Evolutionary conservation across 2,888 invertebrate genomes (phyloP).

Genomic region (Cerastis leucographa): DNA sequence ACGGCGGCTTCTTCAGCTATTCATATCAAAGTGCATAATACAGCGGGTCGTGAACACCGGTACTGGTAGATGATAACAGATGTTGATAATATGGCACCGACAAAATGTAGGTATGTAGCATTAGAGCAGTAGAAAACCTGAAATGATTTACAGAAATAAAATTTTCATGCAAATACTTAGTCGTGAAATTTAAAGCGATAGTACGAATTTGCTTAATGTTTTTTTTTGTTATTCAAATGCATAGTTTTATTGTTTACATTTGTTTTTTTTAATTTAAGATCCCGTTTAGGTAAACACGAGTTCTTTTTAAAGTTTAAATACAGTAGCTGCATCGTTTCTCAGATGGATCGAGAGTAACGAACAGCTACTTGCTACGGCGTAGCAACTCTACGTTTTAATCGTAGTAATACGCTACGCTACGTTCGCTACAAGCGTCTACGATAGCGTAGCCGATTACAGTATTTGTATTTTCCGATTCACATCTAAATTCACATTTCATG

Average conservation of each 20-base stretch:
- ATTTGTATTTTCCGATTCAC: conserved; percentile 57
- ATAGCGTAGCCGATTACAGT: conserved; percentile 49
- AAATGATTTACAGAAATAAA: background rate
- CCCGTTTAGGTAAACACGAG: background rate
- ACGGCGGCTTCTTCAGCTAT: conserved; percentile 24
- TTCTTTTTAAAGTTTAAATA: background rate
- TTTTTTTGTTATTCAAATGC: background rate
- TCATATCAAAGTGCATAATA: conserved; percentile 56
- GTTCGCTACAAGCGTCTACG: conserved; percentile 57
- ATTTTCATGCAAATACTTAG: background rate
- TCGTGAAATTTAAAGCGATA: background rate
- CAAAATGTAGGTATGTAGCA: background rate
- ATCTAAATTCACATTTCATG: conserved; percentile 31
- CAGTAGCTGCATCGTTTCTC: conserved; percentile 6
- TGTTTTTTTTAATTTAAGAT: background rate
- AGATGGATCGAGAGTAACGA: conserved; percentile 25
- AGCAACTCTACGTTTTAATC: conserved; percentile 54
- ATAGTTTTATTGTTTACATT: background rate
- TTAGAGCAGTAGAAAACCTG: background rate
- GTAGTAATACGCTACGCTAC: conserved; percentile 35
- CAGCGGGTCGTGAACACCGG: conserved; percentile 25
- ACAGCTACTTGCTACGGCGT: conserved; percentile 57
- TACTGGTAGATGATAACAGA: conserved; percentile 11
- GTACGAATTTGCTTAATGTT: background rate
- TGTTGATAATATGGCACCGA: background rate